phyloP scores from a whole-genome alignment of 2,113 vertebrate genomes.

The Perccottus glenii region DNA sequence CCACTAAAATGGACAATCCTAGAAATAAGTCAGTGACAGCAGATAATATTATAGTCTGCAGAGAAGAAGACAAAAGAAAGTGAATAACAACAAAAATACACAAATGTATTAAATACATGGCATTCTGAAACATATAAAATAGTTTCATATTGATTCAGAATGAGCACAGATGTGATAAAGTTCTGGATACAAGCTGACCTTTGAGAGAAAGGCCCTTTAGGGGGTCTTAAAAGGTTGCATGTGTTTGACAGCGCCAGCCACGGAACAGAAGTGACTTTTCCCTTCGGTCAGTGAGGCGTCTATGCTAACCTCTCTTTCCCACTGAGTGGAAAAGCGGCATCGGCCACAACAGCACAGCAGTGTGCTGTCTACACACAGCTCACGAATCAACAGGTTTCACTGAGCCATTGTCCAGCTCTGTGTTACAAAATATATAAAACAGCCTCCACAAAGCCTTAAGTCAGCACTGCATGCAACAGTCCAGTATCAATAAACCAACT shows the following conservation, averaged over 20 bases:
- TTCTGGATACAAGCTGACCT: conserved; percentile 50
- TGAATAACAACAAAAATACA: neutral
- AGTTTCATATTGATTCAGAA: conserved; percentile 2
- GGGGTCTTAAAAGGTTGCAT: conserved; percentile 62
- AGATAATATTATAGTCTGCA: neutral
- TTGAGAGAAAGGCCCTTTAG: conserved; percentile 50
- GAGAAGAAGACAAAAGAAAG: neutral
- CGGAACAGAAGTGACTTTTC: conserved; percentile 58
- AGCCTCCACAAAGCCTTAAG: conserved; percentile 52
- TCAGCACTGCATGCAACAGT: conserved; percentile 38
- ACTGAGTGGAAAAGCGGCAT: conserved; percentile 68
- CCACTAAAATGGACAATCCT: neutral
- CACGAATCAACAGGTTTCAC: conserved; percentile 65
- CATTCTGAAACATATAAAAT: neutral
- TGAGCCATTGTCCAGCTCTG: conserved; percentile 59
- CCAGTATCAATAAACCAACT: conserved; percentile 34
- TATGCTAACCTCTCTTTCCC: conserved; percentile 56
- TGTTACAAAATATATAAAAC: conserved; percentile 49
- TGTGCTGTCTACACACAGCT: conserved; percentile 67
- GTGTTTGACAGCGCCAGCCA: conserved; percentile 46
- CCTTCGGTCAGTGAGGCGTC: conserved; percentile 47
- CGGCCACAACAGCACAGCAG: conserved; percentile 76
- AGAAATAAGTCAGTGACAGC: neutral
- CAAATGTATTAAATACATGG: neutral
- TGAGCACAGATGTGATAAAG: conserved; percentile 36